A percentile compares a stretch with the other conserved stretches of the same genome.
Evolutionary conservation across 1,140 invertebrate species (phyloP).

Genomic region (Leptinotarsa texana): DNA sequence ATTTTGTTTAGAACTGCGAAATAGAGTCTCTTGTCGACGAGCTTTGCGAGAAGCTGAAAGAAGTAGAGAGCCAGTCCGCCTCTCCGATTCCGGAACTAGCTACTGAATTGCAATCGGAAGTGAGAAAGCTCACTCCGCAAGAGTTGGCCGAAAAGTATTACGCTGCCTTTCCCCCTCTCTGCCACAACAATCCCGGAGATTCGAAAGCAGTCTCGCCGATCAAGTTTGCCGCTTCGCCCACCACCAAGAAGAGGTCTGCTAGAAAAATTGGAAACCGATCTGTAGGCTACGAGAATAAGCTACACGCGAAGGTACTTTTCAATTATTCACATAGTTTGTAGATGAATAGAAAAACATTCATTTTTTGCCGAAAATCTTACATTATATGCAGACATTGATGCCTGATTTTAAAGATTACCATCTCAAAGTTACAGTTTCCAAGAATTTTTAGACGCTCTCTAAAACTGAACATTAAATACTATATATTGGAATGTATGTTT

Average conservation of each 20-base stretch:
- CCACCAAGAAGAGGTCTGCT: slow-evolving; percentile 37
- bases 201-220: slow-evolving; percentile 37
- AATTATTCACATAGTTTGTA: too few relatives aligned
- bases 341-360: too few relatives aligned
- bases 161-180: slow-evolving; percentile 52
- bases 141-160: slow-evolving; percentile 52
- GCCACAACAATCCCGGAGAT: slow-evolving; percentile 23
- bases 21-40: slow-evolving; percentile 65
- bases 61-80: slow-evolving; percentile 46
- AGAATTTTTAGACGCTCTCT: too few relatives aligned
- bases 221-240: slow-evolving; percentile 41
- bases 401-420: too few relatives aligned
- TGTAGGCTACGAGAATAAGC: background rate
- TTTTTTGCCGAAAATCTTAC: too few relatives aligned
- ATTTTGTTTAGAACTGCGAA: slow-evolving; percentile 58
- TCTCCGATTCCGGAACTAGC: slow-evolving; percentile 13
- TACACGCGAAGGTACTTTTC: background rate
- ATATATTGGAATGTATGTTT: too few relatives aligned
- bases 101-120: slow-evolving; percentile 10
- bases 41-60: slow-evolving; percentile 60
- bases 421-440: too few relatives aligned
- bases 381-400: too few relatives aligned
- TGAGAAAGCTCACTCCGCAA: slow-evolving; percentile 40
- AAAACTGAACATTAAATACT: too few relatives aligned
- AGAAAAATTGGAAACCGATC: slow-evolving; percentile 22